phyloP scores from a whole-genome alignment of 2,113 vertebrate genomes.

The Pluvialis apricaria region DNA sequence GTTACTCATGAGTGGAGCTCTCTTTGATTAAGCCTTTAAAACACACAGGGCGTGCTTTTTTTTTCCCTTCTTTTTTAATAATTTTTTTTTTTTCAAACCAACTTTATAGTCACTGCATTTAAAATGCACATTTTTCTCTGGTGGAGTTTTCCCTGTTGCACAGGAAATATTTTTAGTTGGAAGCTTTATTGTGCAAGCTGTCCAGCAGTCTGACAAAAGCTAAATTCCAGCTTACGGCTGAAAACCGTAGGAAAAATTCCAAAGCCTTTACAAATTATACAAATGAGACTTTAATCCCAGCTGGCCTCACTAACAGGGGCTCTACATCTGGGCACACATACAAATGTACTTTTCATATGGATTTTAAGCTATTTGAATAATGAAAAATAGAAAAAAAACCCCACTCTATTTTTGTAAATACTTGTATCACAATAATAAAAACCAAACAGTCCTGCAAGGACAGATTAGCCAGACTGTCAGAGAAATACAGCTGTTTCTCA shows the following conservation, averaged over 20 bases:
- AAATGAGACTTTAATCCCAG: constrained; percentile 66
- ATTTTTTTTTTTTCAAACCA: background rate
- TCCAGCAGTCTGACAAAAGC: constrained; percentile 19
- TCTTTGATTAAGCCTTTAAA: background rate
- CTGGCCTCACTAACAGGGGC: background rate
- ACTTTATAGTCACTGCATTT: background rate
- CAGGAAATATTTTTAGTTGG: constrained; percentile 8
- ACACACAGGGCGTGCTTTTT: background rate
- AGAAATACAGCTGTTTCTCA: background rate
- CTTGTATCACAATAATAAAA: background rate
- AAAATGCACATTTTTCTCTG: background rate
- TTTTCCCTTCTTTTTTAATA: background rate
- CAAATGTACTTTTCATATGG: constrained; percentile 7
- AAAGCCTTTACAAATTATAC: constrained; percentile 64
- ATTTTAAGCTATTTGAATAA: constrained; percentile 36
- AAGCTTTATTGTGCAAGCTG: constrained; percentile 48
- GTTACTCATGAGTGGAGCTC: background rate
- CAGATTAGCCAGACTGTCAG: constrained; percentile 4
- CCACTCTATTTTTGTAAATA: background rate
- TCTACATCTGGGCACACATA: constrained; percentile 33
- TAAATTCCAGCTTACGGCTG: constrained; percentile 11
- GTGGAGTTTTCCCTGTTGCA: background rate
- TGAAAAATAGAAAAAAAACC: background rate
- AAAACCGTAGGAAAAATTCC: constrained; percentile 48
- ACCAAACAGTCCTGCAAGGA: background rate